Evolutionary conservation across 2,797 vertebrate genomes (phyloP).

Genomic region (Coregonus ussuriensis): DNA sequence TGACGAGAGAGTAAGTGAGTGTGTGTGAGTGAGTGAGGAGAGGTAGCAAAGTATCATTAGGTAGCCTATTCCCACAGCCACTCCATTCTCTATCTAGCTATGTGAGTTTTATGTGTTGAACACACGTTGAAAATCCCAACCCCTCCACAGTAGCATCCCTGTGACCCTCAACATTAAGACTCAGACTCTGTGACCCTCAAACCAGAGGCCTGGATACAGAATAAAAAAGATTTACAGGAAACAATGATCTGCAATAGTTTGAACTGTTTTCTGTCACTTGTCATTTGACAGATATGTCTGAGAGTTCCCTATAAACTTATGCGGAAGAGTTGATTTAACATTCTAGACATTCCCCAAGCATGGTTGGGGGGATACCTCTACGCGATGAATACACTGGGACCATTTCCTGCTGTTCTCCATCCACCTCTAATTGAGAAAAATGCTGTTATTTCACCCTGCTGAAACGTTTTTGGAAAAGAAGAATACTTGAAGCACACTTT

Average conservation of each 20-base stretch:
- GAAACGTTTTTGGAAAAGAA: slow-evolving; percentile 78
- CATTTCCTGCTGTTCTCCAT: slow-evolving; percentile 65
- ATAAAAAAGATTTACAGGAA: not conserved
- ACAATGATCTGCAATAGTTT: not conserved
- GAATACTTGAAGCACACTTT: slow-evolving; percentile 73
- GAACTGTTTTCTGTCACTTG: not conserved
- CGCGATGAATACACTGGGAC: slow-evolving; percentile 79
- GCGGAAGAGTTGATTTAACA: no score
- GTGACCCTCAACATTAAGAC: slow-evolving; percentile 5
- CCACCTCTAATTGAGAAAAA: no score
- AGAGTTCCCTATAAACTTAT: not conserved
- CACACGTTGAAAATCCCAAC: slow-evolving; percentile 21
- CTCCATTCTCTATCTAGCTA: slow-evolving; percentile 52
- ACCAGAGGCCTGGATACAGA: not conserved
- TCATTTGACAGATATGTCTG: not conserved
- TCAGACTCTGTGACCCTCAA: not conserved
- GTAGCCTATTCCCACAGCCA: slow-evolving; percentile 53
- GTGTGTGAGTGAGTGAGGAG: slow-evolving; percentile 38
- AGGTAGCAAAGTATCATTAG: slow-evolving; percentile 66
- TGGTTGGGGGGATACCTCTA: slow-evolving; percentile 56
- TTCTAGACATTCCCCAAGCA: not conserved
- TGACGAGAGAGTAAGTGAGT: slow-evolving; percentile 46
- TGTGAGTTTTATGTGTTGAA: slow-evolving; percentile 40
- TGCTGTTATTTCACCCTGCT: slow-evolving; percentile 55
- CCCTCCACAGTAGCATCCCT: slow-evolving; percentile 36